Evolutionary conservation across 2,888 invertebrate species (phyloP), one percentile per base, ranked within the genome.

Genomic region (Pollenia labialis): DNA sequence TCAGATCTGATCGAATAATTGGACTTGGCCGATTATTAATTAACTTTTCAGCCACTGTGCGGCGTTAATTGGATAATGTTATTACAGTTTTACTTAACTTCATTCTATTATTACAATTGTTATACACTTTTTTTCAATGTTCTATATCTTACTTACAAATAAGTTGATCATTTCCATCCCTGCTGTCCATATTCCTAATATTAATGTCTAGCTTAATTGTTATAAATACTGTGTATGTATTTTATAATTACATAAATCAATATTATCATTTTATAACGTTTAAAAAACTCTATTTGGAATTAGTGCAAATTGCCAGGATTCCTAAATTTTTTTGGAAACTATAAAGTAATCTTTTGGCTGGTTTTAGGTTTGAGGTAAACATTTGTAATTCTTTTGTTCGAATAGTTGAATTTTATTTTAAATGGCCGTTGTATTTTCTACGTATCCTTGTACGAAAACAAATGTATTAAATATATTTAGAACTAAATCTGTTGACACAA

Each of bases 401-500:
- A 32, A 32, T 32, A 32, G 46, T n/a, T 76, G 77, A 52, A 74
- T 52, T 77, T 74, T 60, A 62, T 40, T 68, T 72, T 68, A 81
- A 77, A 72, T 68, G 44, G 50, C 54, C n/a, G 48, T 44, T 74
- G 74, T 85, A 68, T 77, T 77, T 77, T 68, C 68, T 40, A 66
- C 44, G 68, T 68, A 54, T 32, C 48, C 64, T 52, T 44, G 11
- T 64, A 23, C 23, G 48, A 76, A 54, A 76, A 69, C 62, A 77
- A 50, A 48, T 76, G 9, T 64, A 18, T 18, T 58, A 71, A 4
- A 71, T 48, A 60, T 85, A 23, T 50, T 66, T 46, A 58, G 10
- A 56, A 81, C 72, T 81, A 74, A 81, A 77, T 79, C 69, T 81
- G 72, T 77, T 81, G 81, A 81, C 72, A 68, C 72, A 58, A 54